A percentile compares a stretch with the other conserved stretches of the same genome.
These are phyloP conservation scores for Aurelia coerulea DNA, from an alignment of 30 jellyfish, hydroid and myxozoan species.

Conservation along the genomic window DNA sequence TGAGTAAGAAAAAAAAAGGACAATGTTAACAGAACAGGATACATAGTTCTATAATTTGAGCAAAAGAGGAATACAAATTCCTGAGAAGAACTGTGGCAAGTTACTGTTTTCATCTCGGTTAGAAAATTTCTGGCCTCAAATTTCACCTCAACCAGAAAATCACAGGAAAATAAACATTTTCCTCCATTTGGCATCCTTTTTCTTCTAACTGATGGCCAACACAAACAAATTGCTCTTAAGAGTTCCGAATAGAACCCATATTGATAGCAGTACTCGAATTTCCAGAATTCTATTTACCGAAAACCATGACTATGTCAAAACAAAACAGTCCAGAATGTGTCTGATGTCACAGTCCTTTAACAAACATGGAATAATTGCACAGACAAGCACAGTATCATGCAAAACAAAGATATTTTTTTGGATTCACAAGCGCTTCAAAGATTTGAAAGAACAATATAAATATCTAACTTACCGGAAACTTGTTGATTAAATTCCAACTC, in stretches of 20 bases:
- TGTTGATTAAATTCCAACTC: constrained; percentile 91
- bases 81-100: neutral
- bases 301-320: neutral
- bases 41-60: neutral
- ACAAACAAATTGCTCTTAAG: no score
- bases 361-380: no score
- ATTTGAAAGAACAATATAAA: neutral
- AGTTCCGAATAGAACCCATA: no score
- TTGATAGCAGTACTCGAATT: no score
- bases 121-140: no score
- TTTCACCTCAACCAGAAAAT: no score
- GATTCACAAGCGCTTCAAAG: no score
- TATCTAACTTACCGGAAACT: constrained; percentile 81
- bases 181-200: neutral
- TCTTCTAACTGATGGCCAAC: neutral
- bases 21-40: neutral
- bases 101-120: no score
- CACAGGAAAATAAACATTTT: neutral
- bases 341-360: neutral
- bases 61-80: neutral
- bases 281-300: neutral
- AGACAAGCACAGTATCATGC: no score
- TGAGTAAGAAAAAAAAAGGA: constrained; percentile 3
- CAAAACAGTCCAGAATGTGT: neutral
- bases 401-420: no score